Base-by-base conservation (phyloP, 2,113 vertebrate species). In the Chaenogobius annularis region DNA sequence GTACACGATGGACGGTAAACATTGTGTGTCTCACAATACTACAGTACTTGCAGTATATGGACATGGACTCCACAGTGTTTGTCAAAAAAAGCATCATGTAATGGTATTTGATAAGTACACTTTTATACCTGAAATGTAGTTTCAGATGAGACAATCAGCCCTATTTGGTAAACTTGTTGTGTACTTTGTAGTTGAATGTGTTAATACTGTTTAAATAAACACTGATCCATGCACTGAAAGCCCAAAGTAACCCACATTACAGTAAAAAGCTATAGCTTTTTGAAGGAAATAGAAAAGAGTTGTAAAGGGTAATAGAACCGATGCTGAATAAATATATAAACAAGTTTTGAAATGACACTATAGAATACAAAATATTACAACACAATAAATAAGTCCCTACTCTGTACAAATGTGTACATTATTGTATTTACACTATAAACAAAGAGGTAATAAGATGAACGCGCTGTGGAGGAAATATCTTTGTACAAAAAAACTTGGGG, bases 371-470 rank as follows among this genome's bases (percentile, higher is more conserved):
- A 80, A 72, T 67, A 85, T 80, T 90, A 37, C 71, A 85, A 70
- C 87, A 91, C 43, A 90, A 93, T 93, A 94, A 93, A 93, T 93
- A 90, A 86, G 54, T 72, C 69, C 78, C 68, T 78, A 44, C 20
- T 90, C 84, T 93, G 77, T 92, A 93, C 91, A 94, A 52, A 87
- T 91, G 72, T 88, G 22, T 91, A 93, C 90, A 92, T 19, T 47
- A 65, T 66, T 74, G 78, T 11, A 88, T 91, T 87, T 91, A 92
- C 87, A 90, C 68, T 90, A 87, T 83, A 68, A 75, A 93, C 83
- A 66, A 61, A 74, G 75, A 90, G 82, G 78, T 86, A 69, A 55
- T 10, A 68, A 26, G 58, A 71, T 56, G 78, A 78, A 82, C 15
- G 23, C 70, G 69, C 66, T 13, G 67, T 68, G 48, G 37, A 64